A percentile compares a stretch with the other conserved stretches of the same genome.
phyloP scores from a whole-genome alignment of 2,888 invertebrate species.

The Ennomos quercinarius region DNA sequence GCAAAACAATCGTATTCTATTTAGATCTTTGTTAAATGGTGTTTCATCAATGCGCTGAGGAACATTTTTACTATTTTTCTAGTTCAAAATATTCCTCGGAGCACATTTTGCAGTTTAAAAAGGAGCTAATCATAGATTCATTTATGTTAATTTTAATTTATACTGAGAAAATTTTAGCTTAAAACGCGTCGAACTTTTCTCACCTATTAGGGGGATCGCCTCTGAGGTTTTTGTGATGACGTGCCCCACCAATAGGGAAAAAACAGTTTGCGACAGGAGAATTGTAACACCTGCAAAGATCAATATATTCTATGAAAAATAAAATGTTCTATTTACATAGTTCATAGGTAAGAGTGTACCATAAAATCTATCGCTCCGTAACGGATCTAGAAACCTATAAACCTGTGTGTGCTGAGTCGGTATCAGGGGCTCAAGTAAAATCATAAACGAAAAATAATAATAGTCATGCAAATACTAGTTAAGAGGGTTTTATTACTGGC shows the following conservation, averaged over 20 bases:
- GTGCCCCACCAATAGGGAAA: constrained; percentile 99
- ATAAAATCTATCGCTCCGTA: constrained; percentile 52
- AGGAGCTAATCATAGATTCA: constrained; percentile 52
- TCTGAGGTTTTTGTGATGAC: constrained; percentile 99
- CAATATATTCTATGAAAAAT: constrained; percentile 81
- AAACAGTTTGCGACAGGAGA: constrained; percentile 99
- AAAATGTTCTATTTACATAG: constrained; percentile 61
- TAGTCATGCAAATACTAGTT: constrained; percentile 76
- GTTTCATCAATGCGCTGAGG: constrained; percentile 69
- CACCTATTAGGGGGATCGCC: constrained; percentile 99
- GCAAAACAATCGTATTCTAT: constrained; percentile 69
- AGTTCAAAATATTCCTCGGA: constrained; percentile 67
- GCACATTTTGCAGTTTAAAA: constrained; percentile 58
- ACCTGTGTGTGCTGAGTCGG: constrained; percentile 82
- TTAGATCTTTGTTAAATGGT: constrained; percentile 69
- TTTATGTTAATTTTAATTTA: constrained; percentile 49
- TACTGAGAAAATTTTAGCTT: constrained; percentile 45
- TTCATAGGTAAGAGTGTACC: constrained; percentile 47
- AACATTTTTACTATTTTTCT: constrained; percentile 63
- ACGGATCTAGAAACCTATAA: constrained; percentile 49
- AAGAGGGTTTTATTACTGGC: constrained; percentile 56
- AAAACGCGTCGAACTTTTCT: constrained; percentile 67
- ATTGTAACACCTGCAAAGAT: constrained; percentile 98
- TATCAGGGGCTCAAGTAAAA: constrained; percentile 80
- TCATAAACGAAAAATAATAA: constrained; percentile 76